phyloP scores from a whole-genome alignment of 1,140 invertebrate species.

The Atta colombica region DNA sequence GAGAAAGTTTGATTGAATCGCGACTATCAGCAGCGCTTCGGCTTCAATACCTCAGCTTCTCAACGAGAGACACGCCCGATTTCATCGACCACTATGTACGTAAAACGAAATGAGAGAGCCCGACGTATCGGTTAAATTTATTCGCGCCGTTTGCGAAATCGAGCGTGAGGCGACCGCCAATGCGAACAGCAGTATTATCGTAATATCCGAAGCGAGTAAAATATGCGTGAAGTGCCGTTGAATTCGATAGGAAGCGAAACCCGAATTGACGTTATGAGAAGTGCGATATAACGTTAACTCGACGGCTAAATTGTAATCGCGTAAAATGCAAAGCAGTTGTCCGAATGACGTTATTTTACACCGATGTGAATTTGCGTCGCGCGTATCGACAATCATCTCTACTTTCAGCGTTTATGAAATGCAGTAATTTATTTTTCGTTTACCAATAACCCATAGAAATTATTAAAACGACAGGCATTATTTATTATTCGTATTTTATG shows the following conservation, averaged over 20 bases:
- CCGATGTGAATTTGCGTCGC: conserved; percentile 1
- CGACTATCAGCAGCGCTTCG: neutral
- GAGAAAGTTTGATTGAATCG: conserved; percentile 55
- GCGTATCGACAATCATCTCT: conserved; percentile 5
- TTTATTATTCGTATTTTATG: conserved; percentile 15
- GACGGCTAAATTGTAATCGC: conserved; percentile 24
- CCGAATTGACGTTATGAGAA: conserved; percentile 30
- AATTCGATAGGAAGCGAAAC: conserved; percentile 20
- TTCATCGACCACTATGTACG: conserved; percentile 23
- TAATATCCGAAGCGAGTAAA: conserved; percentile 45
- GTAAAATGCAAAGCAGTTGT: conserved; percentile 36
- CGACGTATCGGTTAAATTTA: conserved; percentile 46
- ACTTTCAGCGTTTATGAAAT: neutral
- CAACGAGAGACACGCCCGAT: conserved; percentile 23
- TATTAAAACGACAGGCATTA: neutral
- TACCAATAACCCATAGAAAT: neutral
- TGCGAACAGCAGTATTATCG: conserved; percentile 6
- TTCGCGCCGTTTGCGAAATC: conserved; percentile 45
- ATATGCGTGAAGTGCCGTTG: conserved; percentile 29
- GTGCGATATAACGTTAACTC: conserved; percentile 18
- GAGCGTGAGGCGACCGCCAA: conserved; percentile 29
- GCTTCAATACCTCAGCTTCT: conserved; percentile 18
- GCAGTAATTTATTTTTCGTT: conserved; percentile 26
- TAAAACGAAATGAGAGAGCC: conserved; percentile 31
- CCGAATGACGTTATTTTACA: conserved; percentile 39